These are phyloP conservation scores for Macaca fascicularis DNA, from an alignment of 2,113 vertebrate species.

Conservation along the genomic window T2T-MFA8v1.1 NC_088388.1:46952501-46953000, in stretches of 20 bases:
- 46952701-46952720: neutral
- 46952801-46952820: conserved; percentile 65
- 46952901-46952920: conserved; percentile 62
- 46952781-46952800: neutral
- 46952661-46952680: neutral
- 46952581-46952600: rapidly evolving
- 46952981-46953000: conserved; percentile 49
- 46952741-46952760: conserved; percentile 30
- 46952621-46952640: rapidly evolving
- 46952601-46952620: neutral
- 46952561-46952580: neutral
- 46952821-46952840: neutral
- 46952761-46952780: neutral
- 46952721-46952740: neutral
- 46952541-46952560: neutral
- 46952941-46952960: conserved; percentile 18
- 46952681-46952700: neutral
- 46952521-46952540: neutral
- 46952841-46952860: neutral
- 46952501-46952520: neutral
- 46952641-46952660: rapidly evolving
- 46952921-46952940: conserved; percentile 45
- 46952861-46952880: conserved; percentile 30
- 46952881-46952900: conserved; percentile 52
- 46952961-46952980: neutral